Evolutionary conservation across 2,888 invertebrate genomes (phyloP), one percentile per base, ranked within the genome.

Genomic region (Psylliodes chrysocephalus): DNA sequence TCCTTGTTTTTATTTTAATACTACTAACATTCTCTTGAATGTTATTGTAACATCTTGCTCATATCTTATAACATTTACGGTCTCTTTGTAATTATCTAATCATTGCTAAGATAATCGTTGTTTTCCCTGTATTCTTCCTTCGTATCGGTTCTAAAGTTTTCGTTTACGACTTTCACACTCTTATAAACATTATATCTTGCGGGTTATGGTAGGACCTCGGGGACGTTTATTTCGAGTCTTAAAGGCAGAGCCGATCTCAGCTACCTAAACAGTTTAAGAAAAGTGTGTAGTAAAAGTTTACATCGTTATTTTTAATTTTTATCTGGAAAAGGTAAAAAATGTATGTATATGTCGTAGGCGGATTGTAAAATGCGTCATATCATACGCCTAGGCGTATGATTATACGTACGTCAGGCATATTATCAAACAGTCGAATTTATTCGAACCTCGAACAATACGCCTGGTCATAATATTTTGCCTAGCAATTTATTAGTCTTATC

Each of bases 101-200:
- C 22, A 35, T 15, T 10, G 10, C 12, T 30, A 57, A 19, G 22
- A 57, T 57, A 25, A 49, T 57, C 57, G 57, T 12, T 17, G n/a
- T 56, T 47, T 47, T 38, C 25, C 22, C 38, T 17, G 25, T 38
- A 38, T 47, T 19, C 49, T 44, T 25, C 28, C 35, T 57, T 25
- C 47, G 47, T 35, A 57, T 57, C 57, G 35, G 25, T 38, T 57
- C 57, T 38, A 57, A 47, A 57, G 35, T 62, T 56, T 51, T 51
- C 62, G 33, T 62, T 62, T 33, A 62, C 40, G 62, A 40, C 22
- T 56, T 33, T 44, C 56, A 44, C 56, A 56, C 62, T 62, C 51
- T 56, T 62, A 56, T 62, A 49, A 62, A 62, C 56, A 56, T 44
- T 51, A 64, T 60, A 51, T 64, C 55, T 55, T 64, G 38, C 17